A percentile compares a stretch with the other conserved stretches of the same genome.
These are phyloP conservation scores for Paraescarpia echinospica DNA, from an alignment of 1,140 invertebrate genomes.

Conservation along the genomic window DNA sequence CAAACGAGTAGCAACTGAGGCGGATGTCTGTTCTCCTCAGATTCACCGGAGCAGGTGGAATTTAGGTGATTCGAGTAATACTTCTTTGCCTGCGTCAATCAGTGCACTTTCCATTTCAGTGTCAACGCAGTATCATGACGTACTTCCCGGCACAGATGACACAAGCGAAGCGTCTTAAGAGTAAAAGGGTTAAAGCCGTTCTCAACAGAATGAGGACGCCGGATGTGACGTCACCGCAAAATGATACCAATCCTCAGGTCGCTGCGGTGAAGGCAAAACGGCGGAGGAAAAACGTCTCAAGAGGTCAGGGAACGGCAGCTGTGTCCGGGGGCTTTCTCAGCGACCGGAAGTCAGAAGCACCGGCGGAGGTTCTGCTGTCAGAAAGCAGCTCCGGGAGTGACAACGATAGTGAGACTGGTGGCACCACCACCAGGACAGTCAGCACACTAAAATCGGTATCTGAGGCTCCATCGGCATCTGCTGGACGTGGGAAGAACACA, in stretches of 20 bases:
- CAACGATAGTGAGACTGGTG: neutral
- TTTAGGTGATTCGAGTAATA: too few species aligned
- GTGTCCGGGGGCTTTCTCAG: neutral
- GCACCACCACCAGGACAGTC: neutral
- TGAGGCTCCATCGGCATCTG: neutral
- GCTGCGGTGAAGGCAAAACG: neutral
- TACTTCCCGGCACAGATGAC: neutral
- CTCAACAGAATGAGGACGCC: constrained; percentile 13
- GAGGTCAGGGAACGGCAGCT: neutral
- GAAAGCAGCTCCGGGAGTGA: neutral
- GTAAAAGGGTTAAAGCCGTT: neutral
- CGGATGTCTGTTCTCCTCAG: too few species aligned
- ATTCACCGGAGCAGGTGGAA: too few species aligned
- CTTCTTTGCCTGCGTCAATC: neutral
- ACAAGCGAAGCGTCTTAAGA: neutral
- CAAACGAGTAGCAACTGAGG: too few species aligned
- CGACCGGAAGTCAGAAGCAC: neutral
- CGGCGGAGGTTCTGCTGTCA: neutral
- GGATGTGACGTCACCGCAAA: neutral
- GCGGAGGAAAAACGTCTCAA: neutral
- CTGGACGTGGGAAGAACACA: neutral
- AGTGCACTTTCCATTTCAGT: neutral
- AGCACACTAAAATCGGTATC: neutral
- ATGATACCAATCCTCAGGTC: too few species aligned
- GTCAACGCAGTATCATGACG: neutral